A percentile compares a stretch with the other conserved stretches of the same genome.
Conservation (phyloP, 2,113 vertebrate species). For the Plecotus auritus region DNA sequence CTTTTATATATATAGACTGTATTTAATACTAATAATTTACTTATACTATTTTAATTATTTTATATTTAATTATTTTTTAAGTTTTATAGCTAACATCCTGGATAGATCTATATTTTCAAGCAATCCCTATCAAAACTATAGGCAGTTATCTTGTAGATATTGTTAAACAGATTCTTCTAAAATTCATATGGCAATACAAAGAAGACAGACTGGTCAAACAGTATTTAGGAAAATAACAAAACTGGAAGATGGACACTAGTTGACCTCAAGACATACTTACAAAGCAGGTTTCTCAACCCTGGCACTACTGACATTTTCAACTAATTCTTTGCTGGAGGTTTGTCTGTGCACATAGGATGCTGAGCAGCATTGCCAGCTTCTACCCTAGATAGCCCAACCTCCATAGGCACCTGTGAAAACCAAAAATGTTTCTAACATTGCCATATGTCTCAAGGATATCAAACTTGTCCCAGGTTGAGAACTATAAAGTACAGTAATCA, state of each 20-base stretch:
- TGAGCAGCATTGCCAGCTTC: neutral
- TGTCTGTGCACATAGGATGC: neutral
- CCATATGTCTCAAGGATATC: neutral
- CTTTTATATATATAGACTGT: too few relatives aligned
- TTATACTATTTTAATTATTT: neutral
- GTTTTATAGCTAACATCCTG: neutral
- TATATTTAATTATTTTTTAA: neutral
- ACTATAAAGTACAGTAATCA: neutral
- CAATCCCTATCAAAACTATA: neutral
- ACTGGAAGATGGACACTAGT: neutral
- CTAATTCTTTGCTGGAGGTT: neutral
- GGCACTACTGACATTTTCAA: neutral
- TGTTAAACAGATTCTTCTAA: neutral
- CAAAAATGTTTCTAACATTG: neutral
- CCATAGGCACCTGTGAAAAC: neutral
- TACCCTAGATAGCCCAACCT: neutral
- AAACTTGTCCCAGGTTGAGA: neutral
- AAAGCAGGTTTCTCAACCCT: neutral
- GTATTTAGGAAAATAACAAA: neutral
- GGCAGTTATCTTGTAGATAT: neutral
- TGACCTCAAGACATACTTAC: neutral
- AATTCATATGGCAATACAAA: neutral
- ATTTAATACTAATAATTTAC: neutral
- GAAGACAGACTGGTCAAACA: neutral
- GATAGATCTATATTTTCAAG: neutral